Percentiles rank a stretch among this genome's conserved stretches.
Evolutionary conservation across 2,888 invertebrate genomes (phyloP).

Genomic region (Agrotis ipsilon): DNA sequence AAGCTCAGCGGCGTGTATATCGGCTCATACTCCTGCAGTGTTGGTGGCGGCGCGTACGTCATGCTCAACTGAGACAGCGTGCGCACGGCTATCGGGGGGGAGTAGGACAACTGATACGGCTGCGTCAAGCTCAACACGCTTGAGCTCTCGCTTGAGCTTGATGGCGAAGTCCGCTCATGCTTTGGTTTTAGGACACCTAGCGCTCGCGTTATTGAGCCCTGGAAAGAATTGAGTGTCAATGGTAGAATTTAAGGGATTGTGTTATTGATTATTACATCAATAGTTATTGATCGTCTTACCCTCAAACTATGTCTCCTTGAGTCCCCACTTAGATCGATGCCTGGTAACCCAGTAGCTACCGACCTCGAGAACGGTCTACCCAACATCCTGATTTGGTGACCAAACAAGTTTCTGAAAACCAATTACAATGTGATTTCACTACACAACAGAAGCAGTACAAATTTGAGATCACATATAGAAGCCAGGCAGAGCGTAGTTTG

Average conservation of each 20-base stretch:
- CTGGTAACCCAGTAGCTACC: conserved; percentile 91
- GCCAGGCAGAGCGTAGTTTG: conserved; percentile 83
- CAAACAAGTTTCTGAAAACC: conserved; percentile 92
- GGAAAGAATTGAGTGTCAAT: conserved; percentile 63
- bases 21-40: conserved; percentile 89
- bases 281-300: conserved; percentile 79
- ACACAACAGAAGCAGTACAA: conserved; percentile 77
- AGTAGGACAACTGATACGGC: conserved; percentile 87
- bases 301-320: conserved; percentile 91
- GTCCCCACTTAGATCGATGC: conserved; percentile 88
- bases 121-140: conserved; percentile 90
- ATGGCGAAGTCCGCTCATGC: conserved; percentile 92
- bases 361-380: conserved; percentile 93
- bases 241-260: background rate
- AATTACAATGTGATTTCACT: conserved; percentile 72
- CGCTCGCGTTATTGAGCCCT: conserved; percentile 95
- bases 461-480: conserved; percentile 79
- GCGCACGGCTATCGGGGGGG: conserved; percentile 90
- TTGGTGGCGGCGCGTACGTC: conserved; percentile 91
- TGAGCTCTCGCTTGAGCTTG: conserved; percentile 93
- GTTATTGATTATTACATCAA: background rate
- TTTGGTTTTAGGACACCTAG: conserved; percentile 93
- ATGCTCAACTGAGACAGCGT: conserved; percentile 91
- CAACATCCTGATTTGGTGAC: conserved; percentile 92
- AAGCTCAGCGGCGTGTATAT: conserved; percentile 88